Evolutionary conservation across 2,113 vertebrate genomes (phyloP), one percentile per base, ranked within the genome.

Genomic region (Neotoma lepida): DNA sequence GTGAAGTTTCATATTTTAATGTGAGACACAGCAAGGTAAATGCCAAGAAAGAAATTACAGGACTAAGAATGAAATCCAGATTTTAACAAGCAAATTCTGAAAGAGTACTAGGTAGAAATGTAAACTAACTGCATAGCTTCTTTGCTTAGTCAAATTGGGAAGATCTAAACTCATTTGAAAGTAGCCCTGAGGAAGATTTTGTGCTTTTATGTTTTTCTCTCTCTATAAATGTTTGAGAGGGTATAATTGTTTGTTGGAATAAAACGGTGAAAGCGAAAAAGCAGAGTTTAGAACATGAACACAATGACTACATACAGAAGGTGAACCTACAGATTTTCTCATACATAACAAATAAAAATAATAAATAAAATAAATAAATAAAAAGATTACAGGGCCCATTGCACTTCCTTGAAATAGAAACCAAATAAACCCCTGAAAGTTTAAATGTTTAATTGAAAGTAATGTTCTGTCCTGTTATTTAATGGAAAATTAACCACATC

Each of bases 351-450:
- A 77, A 35, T n/a, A n/a, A n/a, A n/a, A n/a, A n/a, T n/a, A n/a
- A n/a, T n/a, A n/a, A n/a, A n/a, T n/a, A n/a, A n/a, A n/a, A n/a
- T n/a, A n/a, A n/a, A n/a, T n/a, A n/a, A n/a, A n/a, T n/a, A n/a
- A 33, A 22, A n/a, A 44, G 4, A 70, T 6, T 28, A 1, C 28
- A 5, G 33, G 3, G 2, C 5, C 33, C 1, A 22, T 0, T 41
- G 51, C 4, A 58, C 3, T 54, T 90, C 39, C 3, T 66, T 87
- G 33, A 95, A 82, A 51, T 28, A 41, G 41, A 18, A 82, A 66
- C 49, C 17, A 6, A 41, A 9, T 5, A 76, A 76, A 91, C 18
- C 6, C 44, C 15, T 44, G 64, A 44, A 74, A 54, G 39, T 54
- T 15, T 78, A 76, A 39, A 35, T 51, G 4, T 26, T 73, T 90